These are phyloP conservation scores for Agrochola lychnidis DNA, from an alignment of 2,888 invertebrate species.

Conservation along the genomic window DNA sequence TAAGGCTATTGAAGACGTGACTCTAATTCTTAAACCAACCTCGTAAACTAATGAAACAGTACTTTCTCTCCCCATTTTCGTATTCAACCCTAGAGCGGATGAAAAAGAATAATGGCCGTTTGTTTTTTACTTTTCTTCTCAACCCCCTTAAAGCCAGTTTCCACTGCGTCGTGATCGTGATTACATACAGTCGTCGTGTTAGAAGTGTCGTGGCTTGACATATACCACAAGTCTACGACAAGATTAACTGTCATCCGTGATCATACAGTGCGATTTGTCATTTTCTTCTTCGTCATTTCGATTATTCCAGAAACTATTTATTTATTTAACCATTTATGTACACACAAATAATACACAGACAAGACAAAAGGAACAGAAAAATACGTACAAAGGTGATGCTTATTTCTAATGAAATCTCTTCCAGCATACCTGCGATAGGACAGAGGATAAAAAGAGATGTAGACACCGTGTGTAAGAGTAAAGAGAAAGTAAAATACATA, in stretches of 20 bases:
- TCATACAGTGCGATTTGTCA: neutral
- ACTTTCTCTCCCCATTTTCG: constrained; percentile 28
- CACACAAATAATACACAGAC: no score
- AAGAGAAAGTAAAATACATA: no score
- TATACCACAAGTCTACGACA: no score
- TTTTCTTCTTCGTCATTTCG: neutral
- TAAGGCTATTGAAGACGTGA: constrained; percentile 5
- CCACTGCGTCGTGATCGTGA: neutral
- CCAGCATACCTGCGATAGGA: no score
- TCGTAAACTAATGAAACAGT: constrained; percentile 37
- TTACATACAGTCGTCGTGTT: neutral
- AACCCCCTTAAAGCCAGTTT: constrained; percentile 11
- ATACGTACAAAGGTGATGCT: no score
- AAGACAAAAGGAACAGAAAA: no score
- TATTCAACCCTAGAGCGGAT: constrained; percentile 43
- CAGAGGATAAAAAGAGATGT: no score
- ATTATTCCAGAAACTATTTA: no score
- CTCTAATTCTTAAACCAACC: constrained; percentile 16
- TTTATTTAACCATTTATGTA: no score
- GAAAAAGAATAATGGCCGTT: constrained; percentile 49
- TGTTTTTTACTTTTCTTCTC: constrained; percentile 43
- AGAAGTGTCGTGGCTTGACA: neutral
- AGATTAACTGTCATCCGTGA: no score
- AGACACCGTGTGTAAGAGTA: no score
- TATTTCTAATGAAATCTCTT: no score